These are phyloP conservation scores for Poliocrania exsul DNA, from an alignment of 2,797 vertebrate genomes.

Conservation along the genomic window DNA sequence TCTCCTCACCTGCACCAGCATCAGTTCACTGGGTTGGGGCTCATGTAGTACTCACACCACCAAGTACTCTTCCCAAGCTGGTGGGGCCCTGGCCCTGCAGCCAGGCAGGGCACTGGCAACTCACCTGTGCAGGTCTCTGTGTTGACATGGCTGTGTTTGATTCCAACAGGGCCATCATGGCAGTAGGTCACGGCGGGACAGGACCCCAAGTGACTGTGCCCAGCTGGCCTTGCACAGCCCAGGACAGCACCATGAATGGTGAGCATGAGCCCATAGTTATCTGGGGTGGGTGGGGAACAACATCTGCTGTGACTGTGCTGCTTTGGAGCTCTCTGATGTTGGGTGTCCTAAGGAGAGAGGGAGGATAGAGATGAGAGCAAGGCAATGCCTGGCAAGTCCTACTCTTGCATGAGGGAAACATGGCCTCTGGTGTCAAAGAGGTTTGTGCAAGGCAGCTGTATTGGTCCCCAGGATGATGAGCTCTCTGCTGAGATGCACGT, in stretches of 20 bases:
- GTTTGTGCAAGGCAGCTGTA: neutral
- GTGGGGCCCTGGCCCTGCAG: neutral
- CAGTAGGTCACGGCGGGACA: conserved; percentile 16
- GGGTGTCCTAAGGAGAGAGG: neutral
- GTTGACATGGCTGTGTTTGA: neutral
- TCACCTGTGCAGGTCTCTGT: neutral
- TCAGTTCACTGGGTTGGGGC: neutral
- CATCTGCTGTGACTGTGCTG: neutral
- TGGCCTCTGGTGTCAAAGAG: neutral
- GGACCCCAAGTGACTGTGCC: neutral
- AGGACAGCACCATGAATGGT: neutral
- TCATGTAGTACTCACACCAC: neutral
- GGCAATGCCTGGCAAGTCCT: neutral
- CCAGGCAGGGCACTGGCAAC: neutral
- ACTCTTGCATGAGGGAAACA: rapidly evolving
- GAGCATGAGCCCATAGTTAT: neutral
- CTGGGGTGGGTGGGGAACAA: neutral
- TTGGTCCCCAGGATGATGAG: neutral
- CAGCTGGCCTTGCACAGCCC: neutral
- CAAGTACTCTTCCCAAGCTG: rapidly evolving
- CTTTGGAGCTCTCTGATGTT: neutral
- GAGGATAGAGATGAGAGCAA: neutral
- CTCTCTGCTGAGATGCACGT: neutral
- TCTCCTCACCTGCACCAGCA: neutral
- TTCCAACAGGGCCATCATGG: conserved; percentile 36